A percentile compares a stretch with the other conserved stretches of the same genome.
Conservation (phyloP, 2,888 invertebrate species). For the Parnassius apollo region DNA sequence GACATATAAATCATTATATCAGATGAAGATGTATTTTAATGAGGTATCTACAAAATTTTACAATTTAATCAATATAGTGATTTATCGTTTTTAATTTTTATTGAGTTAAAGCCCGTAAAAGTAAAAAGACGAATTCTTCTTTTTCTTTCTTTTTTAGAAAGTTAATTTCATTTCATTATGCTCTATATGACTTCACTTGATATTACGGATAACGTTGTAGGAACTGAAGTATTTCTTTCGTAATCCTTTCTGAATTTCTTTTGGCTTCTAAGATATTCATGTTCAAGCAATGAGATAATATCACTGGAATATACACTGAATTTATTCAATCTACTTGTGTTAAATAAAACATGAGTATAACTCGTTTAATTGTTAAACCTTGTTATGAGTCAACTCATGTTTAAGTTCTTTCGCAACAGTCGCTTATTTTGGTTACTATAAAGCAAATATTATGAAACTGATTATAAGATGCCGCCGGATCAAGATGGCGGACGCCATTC, state of each 20-base stretch:
- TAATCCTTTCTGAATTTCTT: no score
- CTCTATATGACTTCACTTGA: no score
- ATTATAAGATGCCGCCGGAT: constrained; percentile 24
- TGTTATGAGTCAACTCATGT: background rate
- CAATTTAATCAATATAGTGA: background rate
- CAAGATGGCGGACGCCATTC: constrained; percentile 27
- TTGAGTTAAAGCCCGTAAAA: no score
- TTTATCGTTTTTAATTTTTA: no score
- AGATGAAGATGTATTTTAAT: constrained; percentile 16
- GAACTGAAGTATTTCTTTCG: no score
- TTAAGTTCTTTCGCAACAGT: constrained; percentile 10
- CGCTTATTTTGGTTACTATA: constrained; percentile 27
- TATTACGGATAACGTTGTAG: no score
- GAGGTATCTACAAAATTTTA: constrained; percentile 1
- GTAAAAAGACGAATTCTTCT: no score
- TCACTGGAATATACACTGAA: no score
- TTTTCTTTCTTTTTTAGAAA: no score
- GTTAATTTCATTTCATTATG: no score
- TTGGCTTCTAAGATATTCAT: no score
- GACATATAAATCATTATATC: constrained; percentile 17
- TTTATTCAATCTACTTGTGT: background rate
- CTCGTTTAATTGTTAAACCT: background rate
- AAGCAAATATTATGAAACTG: constrained; percentile 30
- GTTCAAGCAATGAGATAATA: no score
- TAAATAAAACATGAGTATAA: background rate